Base-by-base conservation (phyloP, 92 coral and sea anemone species). In the Montipora capitata region DNA sequence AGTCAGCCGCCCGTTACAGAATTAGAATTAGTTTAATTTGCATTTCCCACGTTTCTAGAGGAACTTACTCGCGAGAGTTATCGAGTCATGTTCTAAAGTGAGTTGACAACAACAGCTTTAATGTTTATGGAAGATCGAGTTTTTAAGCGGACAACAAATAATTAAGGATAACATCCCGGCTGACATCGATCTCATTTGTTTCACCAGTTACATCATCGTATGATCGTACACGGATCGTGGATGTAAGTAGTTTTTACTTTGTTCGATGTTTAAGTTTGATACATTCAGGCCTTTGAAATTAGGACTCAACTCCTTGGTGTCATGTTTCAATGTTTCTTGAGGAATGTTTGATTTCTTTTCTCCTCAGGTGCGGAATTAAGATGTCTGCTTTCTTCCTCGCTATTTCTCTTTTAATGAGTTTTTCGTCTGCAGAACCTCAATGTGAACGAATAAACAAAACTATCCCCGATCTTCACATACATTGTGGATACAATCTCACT, bases 401-500 rank as follows among this genome's bases (percentile, higher is more conserved):
- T 61, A 39, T 64, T 1, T 14, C 40, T 48, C 40, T 74, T 11
- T 72, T 15, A 14, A 2, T 40, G n/a, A 66, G 68, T 7, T 76
- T 67, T 52, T 35, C 83, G 39, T 48, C 54, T 5, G 75, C 75
- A 4, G 76, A 48, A 56, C 76, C 9, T 4, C 89, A 85, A 27
- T 85, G 89, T 14, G 79, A 44, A 4, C 44, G 14, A 18, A 61
- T 83, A 10, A 83, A 83, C 80, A 72, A 63, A 73, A 72, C 72
- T 3, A 20, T 43, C 2, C 11, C 83, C 27, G 85, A 86, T 8
- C 94, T 93, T 18, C 85, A 82, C 18, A 40, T 75, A 44, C 51
- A 68, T 4, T 93, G 96, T 65, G 96, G 98, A 17, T 95, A 95
- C 72, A 71, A 87, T 43, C 76, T 57, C 35, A 95, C 95, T 9